phyloP scores from a whole-genome alignment of 2,113 vertebrate species.

The Hyla sarda region DNA sequence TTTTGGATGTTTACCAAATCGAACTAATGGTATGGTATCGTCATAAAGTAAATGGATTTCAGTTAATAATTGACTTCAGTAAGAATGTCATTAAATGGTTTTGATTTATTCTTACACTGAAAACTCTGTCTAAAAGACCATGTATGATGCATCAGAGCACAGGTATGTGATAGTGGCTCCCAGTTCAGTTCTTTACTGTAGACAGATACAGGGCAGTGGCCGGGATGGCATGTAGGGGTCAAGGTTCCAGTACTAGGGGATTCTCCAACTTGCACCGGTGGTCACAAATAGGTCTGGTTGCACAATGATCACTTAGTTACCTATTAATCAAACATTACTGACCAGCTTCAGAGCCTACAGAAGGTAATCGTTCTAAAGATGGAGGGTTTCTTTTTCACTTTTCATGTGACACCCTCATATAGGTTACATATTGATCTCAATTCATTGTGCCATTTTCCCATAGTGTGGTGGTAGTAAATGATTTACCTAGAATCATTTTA shows the following conservation, averaged over 20 bases:
- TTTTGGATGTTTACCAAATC: background rate
- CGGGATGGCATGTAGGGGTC: background rate
- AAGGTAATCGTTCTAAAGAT: background rate
- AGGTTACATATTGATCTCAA: background rate
- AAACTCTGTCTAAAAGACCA: background rate
- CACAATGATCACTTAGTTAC: conserved; percentile 19
- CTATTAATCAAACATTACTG: background rate
- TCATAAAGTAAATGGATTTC: background rate
- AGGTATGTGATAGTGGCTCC: background rate
- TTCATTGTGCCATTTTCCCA: background rate
- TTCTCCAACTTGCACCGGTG: background rate
- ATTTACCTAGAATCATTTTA: background rate
- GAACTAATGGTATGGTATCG: background rate
- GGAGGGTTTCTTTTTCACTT: background rate
- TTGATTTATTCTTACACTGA: background rate
- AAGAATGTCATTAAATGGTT: background rate
- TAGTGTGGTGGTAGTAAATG: background rate
- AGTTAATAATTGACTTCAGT: conserved; percentile 14
- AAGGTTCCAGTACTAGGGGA: background rate
- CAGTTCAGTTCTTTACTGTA: background rate
- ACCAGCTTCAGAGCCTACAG: no score
- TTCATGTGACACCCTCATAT: no score
- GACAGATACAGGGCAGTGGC: conserved; percentile 6
- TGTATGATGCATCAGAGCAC: background rate
- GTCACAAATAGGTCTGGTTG: conserved; percentile 25